Evolutionary conservation across 2,113 vertebrate species (phyloP).

Genomic region (Pampusana beccarii): DNA sequence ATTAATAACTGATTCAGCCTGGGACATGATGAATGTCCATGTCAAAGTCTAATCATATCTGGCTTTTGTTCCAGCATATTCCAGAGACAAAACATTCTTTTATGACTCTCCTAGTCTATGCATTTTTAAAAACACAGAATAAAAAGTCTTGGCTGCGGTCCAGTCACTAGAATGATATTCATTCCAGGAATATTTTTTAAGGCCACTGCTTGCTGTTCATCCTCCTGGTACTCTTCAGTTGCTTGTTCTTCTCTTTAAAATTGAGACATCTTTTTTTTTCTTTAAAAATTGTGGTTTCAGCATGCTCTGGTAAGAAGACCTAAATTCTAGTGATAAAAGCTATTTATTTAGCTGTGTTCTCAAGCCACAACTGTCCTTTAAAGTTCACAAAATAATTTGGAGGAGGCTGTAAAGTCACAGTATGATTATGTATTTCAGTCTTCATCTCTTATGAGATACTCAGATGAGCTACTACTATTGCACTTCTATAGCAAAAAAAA

Average conservation of each 20-base stretch:
- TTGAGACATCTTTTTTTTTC: not conserved
- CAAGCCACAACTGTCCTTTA: not conserved
- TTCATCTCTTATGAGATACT: not conserved
- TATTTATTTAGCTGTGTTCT: not conserved
- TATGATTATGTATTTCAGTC: not conserved
- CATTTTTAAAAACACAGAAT: slow-evolving; percentile 72
- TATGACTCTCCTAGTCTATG: slow-evolving; percentile 54
- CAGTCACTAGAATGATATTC: slow-evolving; percentile 70
- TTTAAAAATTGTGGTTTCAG: not conserved
- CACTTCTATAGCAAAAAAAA: not conserved
- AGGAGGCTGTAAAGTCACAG: not conserved
- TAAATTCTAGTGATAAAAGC: not conserved
- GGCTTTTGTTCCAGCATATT: slow-evolving; percentile 66
- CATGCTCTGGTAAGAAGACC: not conserved
- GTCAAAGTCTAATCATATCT: slow-evolving; percentile 62
- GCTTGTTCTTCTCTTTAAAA: slow-evolving; percentile 21
- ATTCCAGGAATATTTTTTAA: slow-evolving; percentile 67
- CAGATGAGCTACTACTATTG: not conserved
- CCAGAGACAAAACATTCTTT: slow-evolving; percentile 69
- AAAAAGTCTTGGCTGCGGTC: slow-evolving; percentile 69
- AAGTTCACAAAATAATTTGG: not conserved
- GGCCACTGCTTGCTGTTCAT: slow-evolving; percentile 40
- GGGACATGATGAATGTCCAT: slow-evolving; percentile 61
- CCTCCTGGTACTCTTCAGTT: slow-evolving; percentile 40
- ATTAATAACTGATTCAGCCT: slow-evolving; percentile 59